phyloP scores from a whole-genome alignment of 2,113 vertebrate species.

The Conger conger region DNA sequence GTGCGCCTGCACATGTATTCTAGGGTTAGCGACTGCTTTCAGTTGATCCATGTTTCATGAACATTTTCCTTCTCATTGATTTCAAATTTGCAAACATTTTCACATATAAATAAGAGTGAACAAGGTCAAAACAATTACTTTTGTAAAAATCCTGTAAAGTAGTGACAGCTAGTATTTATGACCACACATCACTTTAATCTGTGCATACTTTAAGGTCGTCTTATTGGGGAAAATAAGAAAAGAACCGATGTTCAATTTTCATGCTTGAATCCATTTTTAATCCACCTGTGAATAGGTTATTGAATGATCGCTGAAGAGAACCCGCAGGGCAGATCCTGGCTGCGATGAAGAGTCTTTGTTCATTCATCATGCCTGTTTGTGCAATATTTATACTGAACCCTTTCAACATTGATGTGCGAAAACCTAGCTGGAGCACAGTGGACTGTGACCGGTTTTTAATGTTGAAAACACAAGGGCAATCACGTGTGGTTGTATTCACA shows the following conservation, averaged over 20 bases:
- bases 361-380: conserved; percentile 11
- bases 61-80: not conserved
- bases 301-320: not conserved
- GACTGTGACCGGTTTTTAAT: not conserved
- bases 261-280: not conserved
- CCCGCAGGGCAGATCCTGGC: not conserved
- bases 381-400: conserved; percentile 2
- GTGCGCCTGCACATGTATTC: not conserved
- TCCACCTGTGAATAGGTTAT: not conserved
- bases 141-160: not conserved
- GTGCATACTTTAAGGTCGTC: not conserved
- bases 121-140: not conserved
- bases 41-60: not conserved
- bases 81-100: too few relatives aligned
- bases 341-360: not conserved
- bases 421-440: not conserved
- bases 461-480: not conserved
- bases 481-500: not conserved
- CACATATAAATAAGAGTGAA: not conserved
- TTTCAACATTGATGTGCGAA: not conserved
- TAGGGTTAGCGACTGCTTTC: conserved; percentile 26
- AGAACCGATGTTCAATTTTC: not conserved
- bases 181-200: not conserved
- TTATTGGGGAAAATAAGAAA: conserved; percentile 14
- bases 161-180: not conserved